phyloP scores from a whole-genome alignment of 2,113 vertebrate genomes.

The Oreochromis niloticus region DNA sequence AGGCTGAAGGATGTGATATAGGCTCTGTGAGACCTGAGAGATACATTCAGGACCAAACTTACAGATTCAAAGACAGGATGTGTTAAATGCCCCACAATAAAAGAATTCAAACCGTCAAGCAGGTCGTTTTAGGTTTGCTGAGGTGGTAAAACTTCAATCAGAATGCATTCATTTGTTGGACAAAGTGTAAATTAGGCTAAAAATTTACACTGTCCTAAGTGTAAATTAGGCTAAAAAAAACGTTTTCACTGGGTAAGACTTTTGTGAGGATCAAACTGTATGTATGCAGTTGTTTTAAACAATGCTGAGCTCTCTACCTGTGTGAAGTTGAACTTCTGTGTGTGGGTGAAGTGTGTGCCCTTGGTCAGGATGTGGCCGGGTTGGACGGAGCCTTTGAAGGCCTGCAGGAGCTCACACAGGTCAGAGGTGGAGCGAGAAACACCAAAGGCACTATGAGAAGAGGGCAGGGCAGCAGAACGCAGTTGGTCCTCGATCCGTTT shows the following conservation, averaged over 20 bases:
- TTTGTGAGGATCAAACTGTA: not conserved
- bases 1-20: not conserved
- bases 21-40: not conserved
- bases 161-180: not conserved
- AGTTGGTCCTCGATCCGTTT: conserved; percentile 82
- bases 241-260: not conserved
- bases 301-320: conserved; percentile 63
- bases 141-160: not conserved
- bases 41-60: not conserved
- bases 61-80: not conserved
- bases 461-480: conserved; percentile 57
- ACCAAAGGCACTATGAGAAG: conserved; percentile 27
- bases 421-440: conserved; percentile 61
- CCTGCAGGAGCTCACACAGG: conserved; percentile 76
- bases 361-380: conserved; percentile 66
- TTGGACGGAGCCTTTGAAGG: conserved; percentile 62
- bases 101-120: not conserved
- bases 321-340: conserved; percentile 82
- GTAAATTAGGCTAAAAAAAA: not conserved
- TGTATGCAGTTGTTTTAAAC: not conserved
- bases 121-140: not conserved
- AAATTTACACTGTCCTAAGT: no score
- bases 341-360: conserved; percentile 85
- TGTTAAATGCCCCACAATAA: not conserved
- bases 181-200: not conserved